A percentile compares a stretch with the other conserved stretches of the same genome.
These are phyloP conservation scores for Oophaga pumilio DNA, from an alignment of 2,113 vertebrate species.

Conservation along the genomic window DNA sequence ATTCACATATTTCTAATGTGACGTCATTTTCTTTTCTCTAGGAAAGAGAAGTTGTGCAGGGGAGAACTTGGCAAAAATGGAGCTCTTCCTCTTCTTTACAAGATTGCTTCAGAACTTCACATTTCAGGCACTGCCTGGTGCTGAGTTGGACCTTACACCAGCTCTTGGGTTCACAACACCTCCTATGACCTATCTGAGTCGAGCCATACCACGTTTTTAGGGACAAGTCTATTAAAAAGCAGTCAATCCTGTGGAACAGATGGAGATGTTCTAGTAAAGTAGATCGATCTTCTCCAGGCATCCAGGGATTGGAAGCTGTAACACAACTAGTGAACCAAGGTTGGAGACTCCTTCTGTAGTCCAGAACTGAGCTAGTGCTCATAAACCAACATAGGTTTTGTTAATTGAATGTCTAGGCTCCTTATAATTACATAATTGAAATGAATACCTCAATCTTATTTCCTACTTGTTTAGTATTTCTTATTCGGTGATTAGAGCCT, in stretches of 20 bases:
- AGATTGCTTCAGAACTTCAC: background rate
- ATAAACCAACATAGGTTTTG: too few relatives aligned
- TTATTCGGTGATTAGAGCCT: too few relatives aligned
- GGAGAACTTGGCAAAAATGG: background rate
- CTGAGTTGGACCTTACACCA: slow-evolving; percentile 35
- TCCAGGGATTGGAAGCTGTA: background rate
- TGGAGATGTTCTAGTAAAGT: background rate
- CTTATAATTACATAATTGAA: too few relatives aligned
- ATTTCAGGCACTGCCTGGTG: background rate
- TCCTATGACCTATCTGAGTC: slow-evolving; percentile 1
- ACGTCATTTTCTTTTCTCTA: slow-evolving; percentile 2
- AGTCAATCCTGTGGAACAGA: background rate
- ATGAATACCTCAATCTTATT: too few relatives aligned
- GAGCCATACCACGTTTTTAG: slow-evolving; percentile 23
- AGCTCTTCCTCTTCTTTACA: background rate
- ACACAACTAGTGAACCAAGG: background rate
- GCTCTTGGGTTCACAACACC: slow-evolving; percentile 16
- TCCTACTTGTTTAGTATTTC: too few relatives aligned
- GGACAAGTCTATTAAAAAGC: too few relatives aligned
- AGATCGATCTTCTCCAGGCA: background rate
- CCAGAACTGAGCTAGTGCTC: background rate
- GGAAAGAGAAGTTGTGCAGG: background rate
- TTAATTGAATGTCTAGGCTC: too few relatives aligned
- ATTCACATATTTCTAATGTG: background rate
- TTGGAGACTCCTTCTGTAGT: background rate